Base-by-base conservation (phyloP, 1,140 invertebrate species). In the Drosophila busckii region DNA sequence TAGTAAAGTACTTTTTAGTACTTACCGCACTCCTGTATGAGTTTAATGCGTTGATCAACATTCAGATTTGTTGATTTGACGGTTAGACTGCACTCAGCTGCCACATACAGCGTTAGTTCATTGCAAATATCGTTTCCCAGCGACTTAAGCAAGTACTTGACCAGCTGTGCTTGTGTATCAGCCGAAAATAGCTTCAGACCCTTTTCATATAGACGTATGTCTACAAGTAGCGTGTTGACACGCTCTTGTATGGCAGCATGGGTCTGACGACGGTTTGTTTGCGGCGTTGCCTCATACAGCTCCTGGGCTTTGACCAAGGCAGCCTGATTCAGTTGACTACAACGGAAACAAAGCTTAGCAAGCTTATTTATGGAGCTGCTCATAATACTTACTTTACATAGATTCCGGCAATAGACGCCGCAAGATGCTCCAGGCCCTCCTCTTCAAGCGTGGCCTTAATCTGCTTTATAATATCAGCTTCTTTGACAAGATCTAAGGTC, bases 141-240 rank as follows among this genome's bases (percentile, higher is more conserved):
- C 2, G 94, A 93, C 88, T 95, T 96, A 8, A 97, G 82, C 13
- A 98, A 86, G 88, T 97, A 96, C 85, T 95, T 96, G 0, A 89
- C 87, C 35, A 97, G 88, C 37, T 93, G 90, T 1, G 86, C 23
- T 84, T 96, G 93, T 31, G 90, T 87, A 32, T 92, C 86, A 54
- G 67, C 54, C 15, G 89, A 84, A 8, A 92, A 88, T 45, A 90
- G 61, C 54, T 95, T 96, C 0, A 96, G 88, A 3, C 94, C 95
- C 88, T 96, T 97, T 46, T 97, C 94, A 89, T 95, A 97, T 10
- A 97, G 88, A 59, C 92, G 90, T 19, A 96, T 92, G 82, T 96
- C 95, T 34, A 91, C 90, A 9, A 93, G 89, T 6, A 96, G 85
- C 10, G 91, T 89, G 83, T 94, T 94, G 1, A 97, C 87, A 80